Evolutionary conservation across 2,113 vertebrate genomes (phyloP).

Genomic region (Dasyornis broadbenti): DNA sequence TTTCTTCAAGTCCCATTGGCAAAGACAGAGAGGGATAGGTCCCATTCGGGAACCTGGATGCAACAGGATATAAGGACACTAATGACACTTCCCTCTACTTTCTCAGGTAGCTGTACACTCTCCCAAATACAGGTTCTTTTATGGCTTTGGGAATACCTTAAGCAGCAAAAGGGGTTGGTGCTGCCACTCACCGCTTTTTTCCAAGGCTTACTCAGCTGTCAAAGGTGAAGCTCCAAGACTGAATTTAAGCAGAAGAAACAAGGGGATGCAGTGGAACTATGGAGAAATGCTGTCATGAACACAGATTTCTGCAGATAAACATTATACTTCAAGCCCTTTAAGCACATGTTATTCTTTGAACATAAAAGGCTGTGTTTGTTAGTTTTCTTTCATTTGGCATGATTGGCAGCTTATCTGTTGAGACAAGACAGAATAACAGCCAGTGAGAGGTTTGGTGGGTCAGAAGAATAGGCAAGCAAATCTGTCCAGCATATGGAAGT

Average conservation of each 20-base stretch:
- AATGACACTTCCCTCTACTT: background rate
- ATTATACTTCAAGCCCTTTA: background rate
- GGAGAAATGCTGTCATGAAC: background rate
- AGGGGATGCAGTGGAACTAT: background rate
- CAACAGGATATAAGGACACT: background rate
- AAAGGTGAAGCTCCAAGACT: background rate
- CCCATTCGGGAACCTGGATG: accelerated
- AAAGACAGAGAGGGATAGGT: background rate
- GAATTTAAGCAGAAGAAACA: background rate
- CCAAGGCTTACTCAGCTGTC: background rate
- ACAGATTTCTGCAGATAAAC: background rate
- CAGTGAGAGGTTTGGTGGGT: background rate
- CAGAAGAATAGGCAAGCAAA: conserved; percentile 26
- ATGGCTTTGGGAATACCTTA: background rate
- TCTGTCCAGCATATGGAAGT: background rate
- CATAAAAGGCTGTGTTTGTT: background rate
- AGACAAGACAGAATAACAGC: background rate
- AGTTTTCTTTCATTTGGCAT: background rate
- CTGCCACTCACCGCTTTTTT: background rate
- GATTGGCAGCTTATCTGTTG: background rate
- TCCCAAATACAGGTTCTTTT: background rate
- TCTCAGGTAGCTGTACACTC: background rate
- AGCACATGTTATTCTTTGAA: background rate
- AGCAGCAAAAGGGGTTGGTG: background rate
- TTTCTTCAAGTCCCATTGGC: background rate